Evolutionary conservation across 1,140 invertebrate species (phyloP), one percentile per base, ranked within the genome.

Genomic region (Polyergus mexicanus): DNA sequence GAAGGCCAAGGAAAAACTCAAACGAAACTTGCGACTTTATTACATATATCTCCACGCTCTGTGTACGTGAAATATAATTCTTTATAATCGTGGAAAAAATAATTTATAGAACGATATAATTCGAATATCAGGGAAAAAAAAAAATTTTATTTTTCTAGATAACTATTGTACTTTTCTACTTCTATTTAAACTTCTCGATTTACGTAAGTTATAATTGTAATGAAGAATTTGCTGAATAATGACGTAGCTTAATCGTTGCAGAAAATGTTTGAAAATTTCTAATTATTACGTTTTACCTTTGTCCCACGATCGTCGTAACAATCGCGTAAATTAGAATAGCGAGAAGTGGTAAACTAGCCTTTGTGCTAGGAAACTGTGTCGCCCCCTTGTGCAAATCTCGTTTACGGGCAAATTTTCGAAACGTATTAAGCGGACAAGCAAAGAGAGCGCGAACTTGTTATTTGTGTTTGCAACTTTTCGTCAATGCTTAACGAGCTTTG

Each of bases 351-450:
- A 58, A 22, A 44, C 56, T n/a, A n/a, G 56, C 38, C 56, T 72
- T 74, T 74, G 41, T 74, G 78, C 68, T 13, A 41, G 78, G 54
- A 74, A 83, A 83, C 72, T 83, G 78, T 83, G 35, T 25, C 3
- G 19, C 41, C 13, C 78, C 54, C 58, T 74, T 47, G 72, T 44
- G 78, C 68, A 74, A 83, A 83, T 83, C 54, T 81, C 78, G 66
- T 81, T 72, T 72, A 62, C 38, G 22, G 68, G 68, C n/a, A 58
- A 60, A 74, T 83, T 83, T 83, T 74, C 78, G 68, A 54, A 44
- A 74, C 68, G 78, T 72, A 83, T 83, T 83, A 83, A 83, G 54
- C 68, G 38, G n/a, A 19, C 78, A 83, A 83, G 74, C 78, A 83
- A 38, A 38, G 54, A 54, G 63, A 81, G 69, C 38, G 38, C 78